Evolutionary conservation across 1,140 invertebrate genomes (phyloP), one percentile per base, ranked within the genome.

Genomic region (Drosophila ananassae): DNA sequence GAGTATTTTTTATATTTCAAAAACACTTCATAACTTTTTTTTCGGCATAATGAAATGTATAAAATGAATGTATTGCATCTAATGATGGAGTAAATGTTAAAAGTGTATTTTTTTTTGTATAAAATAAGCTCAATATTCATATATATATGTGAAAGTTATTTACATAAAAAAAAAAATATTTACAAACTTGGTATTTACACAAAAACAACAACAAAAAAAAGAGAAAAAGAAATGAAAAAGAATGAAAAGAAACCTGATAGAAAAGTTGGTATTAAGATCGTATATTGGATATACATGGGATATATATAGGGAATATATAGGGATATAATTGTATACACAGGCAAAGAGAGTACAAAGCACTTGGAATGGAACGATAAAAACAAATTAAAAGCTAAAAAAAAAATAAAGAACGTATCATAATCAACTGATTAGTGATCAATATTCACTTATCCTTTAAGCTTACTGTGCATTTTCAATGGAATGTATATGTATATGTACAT

Each of bases 141-240:
- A 59, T 9, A 54, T 68, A 50, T 10, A 47, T 61, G 13, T 66
- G 34, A 37, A 34, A 17, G 54, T 63, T 72, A 73, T 59, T 55
- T 68, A 68, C 71, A 76, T 51, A 58, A 17, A 60, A 37, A 63
- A 13, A 37, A 55, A 21, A 37, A 77, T 54, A 77, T 68, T 69
- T 76, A 69, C 55, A 64, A 64, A 75, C 24, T 44, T 63, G 46
- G 47, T 72, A 61, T 66, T 64, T 78, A 77, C 47, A 80, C 59
- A 47, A 56, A 34, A 53, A 22, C 2, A 52, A 22, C 13, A 5
- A 12, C 17, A 53, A 34, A 17, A 17, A 17, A 17, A 17, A 17
- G 17, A 17, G 17, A 17, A 17, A 17, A 17, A 17, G 17, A 17
- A 17, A 17, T 17, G 17, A 17, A 17, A 17, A 17, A 17, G 28